These are phyloP conservation scores for Sweltsa coloradensis DNA, from an alignment of 1,140 invertebrate genomes.

Conservation along the genomic window DNA sequence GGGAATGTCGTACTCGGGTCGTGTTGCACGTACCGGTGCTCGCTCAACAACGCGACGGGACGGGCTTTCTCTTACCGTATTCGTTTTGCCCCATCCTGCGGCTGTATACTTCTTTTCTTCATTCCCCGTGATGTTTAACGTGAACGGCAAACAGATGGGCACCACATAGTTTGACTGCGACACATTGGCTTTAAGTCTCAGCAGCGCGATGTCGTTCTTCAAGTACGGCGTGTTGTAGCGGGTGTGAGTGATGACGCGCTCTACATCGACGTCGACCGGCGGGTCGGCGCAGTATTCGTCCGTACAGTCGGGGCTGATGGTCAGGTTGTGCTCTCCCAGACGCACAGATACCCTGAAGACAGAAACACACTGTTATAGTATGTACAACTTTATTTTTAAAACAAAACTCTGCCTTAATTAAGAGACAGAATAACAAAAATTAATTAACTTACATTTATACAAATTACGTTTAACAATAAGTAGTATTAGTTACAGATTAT, in stretches of 20 bases:
- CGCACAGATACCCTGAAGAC: conserved; percentile 36
- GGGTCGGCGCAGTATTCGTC: conserved; percentile 33
- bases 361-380: not conserved
- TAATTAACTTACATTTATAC: not conserved
- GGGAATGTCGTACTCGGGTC: no score
- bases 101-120: conserved; percentile 8
- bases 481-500: not conserved
- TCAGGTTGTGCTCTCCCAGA: conserved; percentile 42
- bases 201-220: conserved; percentile 52
- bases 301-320: conserved; percentile 40
- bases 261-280: conserved; percentile 37
- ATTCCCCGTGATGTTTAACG: conserved; percentile 7
- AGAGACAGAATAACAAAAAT: not conserved
- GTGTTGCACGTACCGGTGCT: no score
- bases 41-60: no score
- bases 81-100: conserved; percentile 18
- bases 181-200: conserved; percentile 31
- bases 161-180: conserved; percentile 30
- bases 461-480: not conserved
- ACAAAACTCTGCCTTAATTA: not conserved
- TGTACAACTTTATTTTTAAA: not conserved
- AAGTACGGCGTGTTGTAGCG: conserved; percentile 43
- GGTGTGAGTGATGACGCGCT: conserved; percentile 33
- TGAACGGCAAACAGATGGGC: conserved; percentile 42
- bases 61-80: conserved; percentile 14